Evolutionary conservation across 2,113 vertebrate genomes (phyloP), one percentile per base, ranked within the genome.

Genomic region (Boleophthalmus pectinirostris): DNA sequence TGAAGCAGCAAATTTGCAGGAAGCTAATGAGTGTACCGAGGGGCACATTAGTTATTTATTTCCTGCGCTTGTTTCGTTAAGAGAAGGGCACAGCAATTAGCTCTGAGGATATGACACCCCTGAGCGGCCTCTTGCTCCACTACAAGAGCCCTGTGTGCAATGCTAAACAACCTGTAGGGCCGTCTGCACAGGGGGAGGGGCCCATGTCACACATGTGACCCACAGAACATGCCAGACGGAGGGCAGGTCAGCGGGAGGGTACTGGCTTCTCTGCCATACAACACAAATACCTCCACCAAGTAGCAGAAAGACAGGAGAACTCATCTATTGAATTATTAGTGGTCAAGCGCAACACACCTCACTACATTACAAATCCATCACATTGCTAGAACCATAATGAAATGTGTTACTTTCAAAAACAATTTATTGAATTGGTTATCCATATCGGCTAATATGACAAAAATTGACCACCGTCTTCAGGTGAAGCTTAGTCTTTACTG

Each of bases 51-150:
- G 87, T 89, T 91, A 88, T 91, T 89, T 90, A 90, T 91, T 89
- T 91, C 84, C 82, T 81, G 80, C 24, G 77, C 86, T 89, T 87
- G 86, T 92, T 92, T 88, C 79, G 79, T 91, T 89, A 88, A 86
- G 89, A 87, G 90, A 92, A 92, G 91, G 90, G 90, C 88, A 91
- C 74, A 78, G 87, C 88, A 92, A 92, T 91, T 91, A 92, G 88
- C 90, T 88, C 74, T 81, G 86, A 89, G 90, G 78, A 88, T 88
- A 80, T 85, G 88, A 88, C 87, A 86, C 88, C 90, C 82, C 82
- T 60, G 71, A 86, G 84, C 68, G 57, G 70, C 88, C 82, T 77
- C 72, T 85, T 82, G 81, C 82, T 79, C 38, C 46, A 81, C 72
- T 73, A 77, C 65, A 69, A 75, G 85, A 81, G 85, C 67, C 76